These are phyloP conservation scores for Lagopus leucura DNA, from an alignment of 2,113 vertebrate genomes.

Conservation along the genomic window DNA sequence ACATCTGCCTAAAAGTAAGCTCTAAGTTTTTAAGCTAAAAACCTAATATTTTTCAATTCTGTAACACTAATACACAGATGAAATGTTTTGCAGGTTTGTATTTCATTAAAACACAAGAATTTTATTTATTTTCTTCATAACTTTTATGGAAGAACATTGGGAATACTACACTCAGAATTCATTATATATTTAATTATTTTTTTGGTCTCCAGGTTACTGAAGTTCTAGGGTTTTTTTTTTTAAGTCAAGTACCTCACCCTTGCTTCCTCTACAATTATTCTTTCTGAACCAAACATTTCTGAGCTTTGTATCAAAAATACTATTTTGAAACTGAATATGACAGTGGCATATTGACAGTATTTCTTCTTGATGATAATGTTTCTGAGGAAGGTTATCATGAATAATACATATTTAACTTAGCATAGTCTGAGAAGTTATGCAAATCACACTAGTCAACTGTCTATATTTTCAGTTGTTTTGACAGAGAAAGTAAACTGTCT, in stretches of 20 bases:
- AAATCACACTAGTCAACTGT: slow-evolving; percentile 71
- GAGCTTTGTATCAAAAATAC: neutral
- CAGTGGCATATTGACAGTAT: slow-evolving; percentile 45
- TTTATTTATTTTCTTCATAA: neutral
- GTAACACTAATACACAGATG: neutral
- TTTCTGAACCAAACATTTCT: slow-evolving; percentile 42
- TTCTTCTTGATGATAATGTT: slow-evolving; percentile 51
- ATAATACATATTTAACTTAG: slow-evolving; percentile 70
- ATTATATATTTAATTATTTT: neutral
- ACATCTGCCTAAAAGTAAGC: neutral
- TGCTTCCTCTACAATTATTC: neutral
- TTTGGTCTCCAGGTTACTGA: neutral
- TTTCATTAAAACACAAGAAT: neutral
- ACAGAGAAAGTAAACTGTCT: slow-evolving; percentile 67
- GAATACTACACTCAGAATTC: neutral
- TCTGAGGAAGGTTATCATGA: slow-evolving; percentile 59
- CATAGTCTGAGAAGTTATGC: slow-evolving; percentile 68
- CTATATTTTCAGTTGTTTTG: slow-evolving; percentile 66
- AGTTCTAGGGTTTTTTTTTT: neutral
- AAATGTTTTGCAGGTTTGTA: neutral
- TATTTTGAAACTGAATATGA: slow-evolving; percentile 27
- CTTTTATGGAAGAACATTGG: neutral
- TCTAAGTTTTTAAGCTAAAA: neutral
- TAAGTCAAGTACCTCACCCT: neutral
- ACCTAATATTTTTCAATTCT: neutral